Percentiles rank a stretch among this genome's conserved stretches.
These are phyloP conservation scores for Mormyrus lacerda DNA, from an alignment of 2,113 vertebrate species.

Conservation along the genomic window DNA sequence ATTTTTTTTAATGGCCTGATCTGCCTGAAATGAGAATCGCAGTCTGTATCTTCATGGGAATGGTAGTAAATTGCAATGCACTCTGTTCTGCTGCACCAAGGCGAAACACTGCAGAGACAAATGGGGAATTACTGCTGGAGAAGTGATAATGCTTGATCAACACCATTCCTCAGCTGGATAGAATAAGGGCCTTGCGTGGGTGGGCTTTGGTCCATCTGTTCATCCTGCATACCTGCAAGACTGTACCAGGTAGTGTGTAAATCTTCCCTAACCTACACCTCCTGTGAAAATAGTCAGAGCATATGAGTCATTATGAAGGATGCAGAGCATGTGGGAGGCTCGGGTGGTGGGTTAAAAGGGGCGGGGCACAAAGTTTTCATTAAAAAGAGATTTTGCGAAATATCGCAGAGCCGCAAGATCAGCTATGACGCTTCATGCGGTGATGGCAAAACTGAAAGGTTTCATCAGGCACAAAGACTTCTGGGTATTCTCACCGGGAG, in stretches of 20 bases:
- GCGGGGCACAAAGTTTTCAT: neutral
- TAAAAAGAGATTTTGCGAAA: neutral
- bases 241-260: constrained; percentile 50
- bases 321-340: neutral
- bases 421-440: neutral
- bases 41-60: constrained; percentile 33
- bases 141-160: constrained; percentile 6
- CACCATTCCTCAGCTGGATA: neutral
- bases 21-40: constrained; percentile 36
- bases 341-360: neutral
- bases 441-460: neutral
- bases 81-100: neutral
- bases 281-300: constrained; percentile 49
- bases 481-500: constrained; percentile 15
- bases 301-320: constrained; percentile 20
- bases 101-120: neutral
- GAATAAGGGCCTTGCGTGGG: constrained; percentile 3
- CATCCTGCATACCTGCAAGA: constrained; percentile 49
- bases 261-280: constrained; percentile 54
- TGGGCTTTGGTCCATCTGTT: constrained; percentile 31
- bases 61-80: constrained; percentile 15
- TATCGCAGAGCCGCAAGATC: neutral
- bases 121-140: neutral
- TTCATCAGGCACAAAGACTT: constrained; percentile 23
- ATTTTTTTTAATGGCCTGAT: constrained; percentile 33